A percentile compares a stretch with the other conserved stretches of the same genome.
These are phyloP conservation scores for Drosophila navojoa DNA, from an alignment of 1,140 invertebrate species.

Conservation along the genomic window DNA sequence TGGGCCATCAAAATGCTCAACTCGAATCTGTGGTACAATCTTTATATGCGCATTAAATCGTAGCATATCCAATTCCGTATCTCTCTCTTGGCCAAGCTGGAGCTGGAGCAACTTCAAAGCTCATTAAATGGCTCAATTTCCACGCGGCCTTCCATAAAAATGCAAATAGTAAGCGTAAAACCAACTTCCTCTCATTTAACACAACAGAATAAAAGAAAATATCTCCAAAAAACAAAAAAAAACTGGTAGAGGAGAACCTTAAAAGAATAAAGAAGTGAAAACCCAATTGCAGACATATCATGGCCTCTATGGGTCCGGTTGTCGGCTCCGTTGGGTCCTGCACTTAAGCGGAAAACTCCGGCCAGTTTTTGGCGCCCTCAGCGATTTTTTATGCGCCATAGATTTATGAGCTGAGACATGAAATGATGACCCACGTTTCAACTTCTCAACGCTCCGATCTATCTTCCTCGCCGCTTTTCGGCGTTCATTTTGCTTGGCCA, in stretches of 20 bases:
- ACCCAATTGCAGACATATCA: slow-evolving; percentile 71
- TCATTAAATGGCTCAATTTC: slow-evolving; percentile 75
- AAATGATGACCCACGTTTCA: slow-evolving; percentile 70
- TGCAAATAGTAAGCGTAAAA: slow-evolving; percentile 72
- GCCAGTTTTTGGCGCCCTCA: slow-evolving; percentile 47
- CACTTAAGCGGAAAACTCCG: slow-evolving; percentile 26
- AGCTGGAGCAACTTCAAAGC: slow-evolving; percentile 46
- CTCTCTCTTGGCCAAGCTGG: slow-evolving; percentile 23
- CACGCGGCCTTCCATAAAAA: slow-evolving; percentile 60
- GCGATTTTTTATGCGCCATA: slow-evolving; percentile 71
- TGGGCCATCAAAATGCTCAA: slow-evolving; percentile 53
- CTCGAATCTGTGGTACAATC: slow-evolving; percentile 56
- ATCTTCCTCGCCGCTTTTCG: slow-evolving; percentile 3
- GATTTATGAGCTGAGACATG: slow-evolving; percentile 78
- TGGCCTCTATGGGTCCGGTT: slow-evolving; percentile 65
- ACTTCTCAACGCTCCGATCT: slow-evolving; percentile 30
- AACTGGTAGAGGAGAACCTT: not conserved
- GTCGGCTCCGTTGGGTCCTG: not conserved
- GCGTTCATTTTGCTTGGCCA: slow-evolving; percentile 53
- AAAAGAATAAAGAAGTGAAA: slow-evolving; percentile 24
- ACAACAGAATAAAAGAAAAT: slow-evolving; percentile 40
- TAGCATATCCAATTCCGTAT: slow-evolving; percentile 40
- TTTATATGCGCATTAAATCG: slow-evolving; percentile 74
- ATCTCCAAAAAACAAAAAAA: slow-evolving; percentile 5
- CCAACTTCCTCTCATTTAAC: slow-evolving; percentile 60